A percentile compares a stretch with the other conserved stretches of the same genome.
phyloP scores from a whole-genome alignment of 2,888 invertebrate genomes.

The Nebria brevicollis region DNA sequence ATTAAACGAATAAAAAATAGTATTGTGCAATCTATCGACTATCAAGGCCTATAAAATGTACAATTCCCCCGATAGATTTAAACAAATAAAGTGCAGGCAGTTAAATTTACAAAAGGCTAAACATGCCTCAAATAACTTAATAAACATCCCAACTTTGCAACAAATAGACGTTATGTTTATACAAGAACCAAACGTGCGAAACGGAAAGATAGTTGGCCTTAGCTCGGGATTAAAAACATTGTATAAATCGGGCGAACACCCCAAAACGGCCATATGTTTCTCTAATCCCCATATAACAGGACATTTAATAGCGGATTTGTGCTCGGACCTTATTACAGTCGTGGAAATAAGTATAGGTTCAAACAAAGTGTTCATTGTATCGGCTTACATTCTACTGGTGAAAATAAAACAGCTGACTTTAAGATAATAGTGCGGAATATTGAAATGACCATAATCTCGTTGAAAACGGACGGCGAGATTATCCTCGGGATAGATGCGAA shows the following conservation, averaged over 20 bases:
- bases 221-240: background rate
- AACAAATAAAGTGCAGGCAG: background rate
- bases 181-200: too few relatives aligned
- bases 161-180: background rate
- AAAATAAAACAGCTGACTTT: too few relatives aligned
- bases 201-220: background rate
- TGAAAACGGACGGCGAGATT: too few relatives aligned
- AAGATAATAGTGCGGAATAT: too few relatives aligned
- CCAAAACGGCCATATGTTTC: background rate
- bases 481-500: too few relatives aligned
- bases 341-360: background rate
- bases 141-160: background rate
- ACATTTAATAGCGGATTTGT: background rate
- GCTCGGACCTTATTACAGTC: background rate
- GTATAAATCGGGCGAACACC: background rate
- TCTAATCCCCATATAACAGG: background rate
- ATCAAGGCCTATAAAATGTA: background rate
- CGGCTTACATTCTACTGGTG: too few relatives aligned
- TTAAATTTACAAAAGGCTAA: background rate
- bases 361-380: background rate
- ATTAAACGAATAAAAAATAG: constrained; percentile 3
- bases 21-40: background rate
- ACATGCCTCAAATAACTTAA: background rate
- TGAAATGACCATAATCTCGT: too few relatives aligned
- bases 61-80: background rate